Evolutionary conservation across 2,797 vertebrate species (phyloP), one percentile per base, ranked within the genome.

Genomic region (Aratinga solstitialis): DNA sequence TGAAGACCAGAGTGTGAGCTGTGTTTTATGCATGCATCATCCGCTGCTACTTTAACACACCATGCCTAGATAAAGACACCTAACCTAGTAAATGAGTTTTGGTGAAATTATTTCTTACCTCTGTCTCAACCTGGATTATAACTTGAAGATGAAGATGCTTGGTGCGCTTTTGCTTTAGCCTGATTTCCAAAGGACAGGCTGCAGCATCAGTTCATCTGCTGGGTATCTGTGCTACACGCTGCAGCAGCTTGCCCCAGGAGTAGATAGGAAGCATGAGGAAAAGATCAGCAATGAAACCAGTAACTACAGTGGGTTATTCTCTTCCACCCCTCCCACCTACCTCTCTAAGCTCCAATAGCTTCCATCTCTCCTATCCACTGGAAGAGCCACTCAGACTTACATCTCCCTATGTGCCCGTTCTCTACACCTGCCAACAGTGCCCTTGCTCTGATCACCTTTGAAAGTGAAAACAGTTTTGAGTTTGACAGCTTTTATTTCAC

Each of bases 21-120:
- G 17, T 9, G 16, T n/a, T 67, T 63, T 26, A 45, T 1, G 8
- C 27, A 26, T 10, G 0, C 22, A 6, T 47, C 3, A 0, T 23
- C 14, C 20, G 48, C 61, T 43, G 43, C 43, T 51, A 23, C 36
- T 80, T 90, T 48, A 23, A 71, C 18, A 74, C 22, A 66, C 15
- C 1, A 0, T 12, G 24, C 42, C 50, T 43, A 53, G 30, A 21
- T 61, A 38, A 81, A 68, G 36, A 59, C 1, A 1, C 22, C 40
- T 83, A 34, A 53, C n/a, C 61, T 11, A 10, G 7, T 29, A 42
- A 48, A 22, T 2, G 2, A 80, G 19, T 77, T 73, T 26, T 74
- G 24, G n/a, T 54, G 30, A 66, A 85, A 10, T 47, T 66, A 34
- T 59, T 85, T 80, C 71, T 87, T n/a, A 50, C 24, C 12, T 59